A percentile compares a stretch with the other conserved stretches of the same genome.
phyloP scores from a whole-genome alignment of 1,140 invertebrate genomes.

The Antheraea pernyi region DNA sequence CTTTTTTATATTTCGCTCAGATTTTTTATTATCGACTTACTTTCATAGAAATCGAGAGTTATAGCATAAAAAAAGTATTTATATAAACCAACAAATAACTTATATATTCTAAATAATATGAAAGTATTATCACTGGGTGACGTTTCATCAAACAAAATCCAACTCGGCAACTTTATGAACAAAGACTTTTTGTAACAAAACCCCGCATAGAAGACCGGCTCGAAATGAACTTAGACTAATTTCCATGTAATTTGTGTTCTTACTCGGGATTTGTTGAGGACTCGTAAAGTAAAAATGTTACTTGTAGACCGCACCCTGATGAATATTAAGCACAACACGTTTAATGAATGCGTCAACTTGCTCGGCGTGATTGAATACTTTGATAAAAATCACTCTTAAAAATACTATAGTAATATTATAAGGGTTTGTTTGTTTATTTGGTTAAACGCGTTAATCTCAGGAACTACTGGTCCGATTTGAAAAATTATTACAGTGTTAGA shows the following conservation, averaged over 20 bases:
- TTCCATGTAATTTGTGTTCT: conserved; percentile 49
- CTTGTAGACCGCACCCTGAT: conserved; percentile 44
- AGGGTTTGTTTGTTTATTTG: too few species aligned
- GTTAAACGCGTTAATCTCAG: too few species aligned
- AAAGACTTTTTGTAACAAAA: conserved; percentile 21
- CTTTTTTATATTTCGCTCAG: too few species aligned
- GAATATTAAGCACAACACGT: conserved; percentile 59
- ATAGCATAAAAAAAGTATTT: not conserved
- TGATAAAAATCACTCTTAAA: too few species aligned
- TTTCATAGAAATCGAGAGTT: too few species aligned
- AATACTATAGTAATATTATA: too few species aligned
- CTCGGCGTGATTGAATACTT: too few species aligned
- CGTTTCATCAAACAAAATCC: conserved; percentile 24
- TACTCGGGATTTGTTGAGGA: conserved; percentile 29
- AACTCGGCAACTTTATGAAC: conserved; percentile 22
- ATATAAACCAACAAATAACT: not conserved
- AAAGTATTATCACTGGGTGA: not conserved
- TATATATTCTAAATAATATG: not conserved
- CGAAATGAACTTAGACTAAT: conserved; percentile 43
- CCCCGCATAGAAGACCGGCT: conserved; percentile 22
- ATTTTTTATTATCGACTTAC: too few species aligned
- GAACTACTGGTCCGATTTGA: too few species aligned
- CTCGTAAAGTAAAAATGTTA: conserved; percentile 45
- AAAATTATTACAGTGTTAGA: too few species aligned
- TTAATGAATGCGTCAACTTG: conserved; percentile 50